Base-by-base conservation (phyloP, 2,113 vertebrate genomes). In the Echinops telfairi region DNA sequence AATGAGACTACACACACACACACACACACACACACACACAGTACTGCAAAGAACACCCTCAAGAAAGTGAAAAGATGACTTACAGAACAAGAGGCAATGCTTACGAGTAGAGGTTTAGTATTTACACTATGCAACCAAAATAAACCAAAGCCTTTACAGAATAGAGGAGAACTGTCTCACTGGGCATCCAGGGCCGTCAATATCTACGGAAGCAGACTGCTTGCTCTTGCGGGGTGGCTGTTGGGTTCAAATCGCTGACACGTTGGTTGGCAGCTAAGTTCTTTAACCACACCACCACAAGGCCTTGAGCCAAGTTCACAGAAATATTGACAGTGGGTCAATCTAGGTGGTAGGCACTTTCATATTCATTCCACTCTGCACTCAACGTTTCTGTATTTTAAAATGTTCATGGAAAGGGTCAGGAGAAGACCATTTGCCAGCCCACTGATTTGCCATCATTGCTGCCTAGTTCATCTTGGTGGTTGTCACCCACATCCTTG, bases 341-440 rank as follows among this genome's bases (percentile, higher is more conserved):
- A 1, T 82, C 70, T 47, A 19, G 57, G 2, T 88, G 16, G 23
- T 71, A 57, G 5, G 10, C 27, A 36, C 25, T 70, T 68, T 5
- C 60, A 22, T 92, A 33, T 58, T 43, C 25, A 40, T 20, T 77
- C 14, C 58, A 83, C 20, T 85, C 31, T 94, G 84, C 83, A 87
- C 85, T 92, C 36, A 57, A 86, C 3, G 88, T 94, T 57, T 79
- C 11, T 84, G 6, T 23, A 79, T 80, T 81, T 77, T 89, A 92
- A 94, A 60, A 10, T 53, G 83, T 91, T 89, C 17, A 17, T 36
- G 38, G 82, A 86, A 38, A 53, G 40, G 36, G 22, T 29, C 38
- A 89, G 47, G 47, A 9, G 47, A 53, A 53, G 47, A 84, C 62
- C 31, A 75, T 38, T 79, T 83, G 64, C 76, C 81, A 86, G 6